phyloP scores from a whole-genome alignment of 2,888 invertebrate genomes.

The Diadegma fenestrale region DNA sequence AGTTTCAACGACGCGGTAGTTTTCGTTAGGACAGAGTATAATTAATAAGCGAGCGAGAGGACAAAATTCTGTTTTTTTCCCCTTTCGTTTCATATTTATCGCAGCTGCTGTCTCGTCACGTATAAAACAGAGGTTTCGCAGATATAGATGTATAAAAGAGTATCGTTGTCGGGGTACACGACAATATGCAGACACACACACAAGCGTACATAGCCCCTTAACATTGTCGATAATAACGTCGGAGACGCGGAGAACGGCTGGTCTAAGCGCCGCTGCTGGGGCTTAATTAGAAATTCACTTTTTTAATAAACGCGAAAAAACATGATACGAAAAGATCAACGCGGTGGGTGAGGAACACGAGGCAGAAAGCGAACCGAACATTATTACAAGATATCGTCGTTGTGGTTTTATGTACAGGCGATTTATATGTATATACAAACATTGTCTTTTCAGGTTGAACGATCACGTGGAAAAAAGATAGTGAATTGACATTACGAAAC shows the following conservation, averaged over 20 bases:
- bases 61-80: conserved; percentile 50
- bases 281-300: conserved; percentile 74
- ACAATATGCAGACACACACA: conserved; percentile 7
- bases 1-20: conserved; percentile 36
- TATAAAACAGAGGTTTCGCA: conserved; percentile 17
- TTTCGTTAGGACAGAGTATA: conserved; percentile 45
- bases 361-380: conserved; percentile 24
- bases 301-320: conserved; percentile 56
- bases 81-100: conserved; percentile 67
- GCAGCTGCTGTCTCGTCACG: conserved; percentile 65
- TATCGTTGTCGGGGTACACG: conserved; percentile 33
- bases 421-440: not conserved
- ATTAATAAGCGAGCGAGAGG: conserved; percentile 66
- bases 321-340: conserved; percentile 21
- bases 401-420: not conserved
- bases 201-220: conserved; percentile 19
- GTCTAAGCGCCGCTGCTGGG: conserved; percentile 53
- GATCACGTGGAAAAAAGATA: conserved; percentile 13
- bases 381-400: conserved; percentile 54
- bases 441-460: not conserved
- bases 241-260: conserved; percentile 32
- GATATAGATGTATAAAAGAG: conserved; percentile 36
- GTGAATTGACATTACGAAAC: conserved; percentile 67
- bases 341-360: not conserved
- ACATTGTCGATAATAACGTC: conserved; percentile 60